Base-by-base conservation (phyloP, 1,140 invertebrate genomes). In the Drosophila rhopaloa region DNA sequence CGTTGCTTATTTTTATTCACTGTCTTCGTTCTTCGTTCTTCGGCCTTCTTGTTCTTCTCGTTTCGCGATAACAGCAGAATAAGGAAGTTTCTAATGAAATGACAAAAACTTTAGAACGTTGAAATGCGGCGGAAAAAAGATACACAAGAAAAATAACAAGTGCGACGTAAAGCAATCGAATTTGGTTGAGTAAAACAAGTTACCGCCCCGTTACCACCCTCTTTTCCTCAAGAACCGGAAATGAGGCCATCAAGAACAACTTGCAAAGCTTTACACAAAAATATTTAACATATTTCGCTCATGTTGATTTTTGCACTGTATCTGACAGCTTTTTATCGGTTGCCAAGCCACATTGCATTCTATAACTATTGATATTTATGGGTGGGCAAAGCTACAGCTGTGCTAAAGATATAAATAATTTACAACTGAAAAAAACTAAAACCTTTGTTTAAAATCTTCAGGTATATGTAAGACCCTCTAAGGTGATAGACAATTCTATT, bases 51-150 rank as follows among this genome's bases (percentile, higher is more conserved):
- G 41, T 51, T 53, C 54, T 66, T 27, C 38, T 32, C 16, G 55
- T 68, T 62, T 57, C 32, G 56, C 51, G 78, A 81, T 81, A 81
- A 81, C 58, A 48, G 27, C 24, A 14, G 43, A 79, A 56, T 54
- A 55, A 73, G 61, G 55, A 41, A 71, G 75, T 65, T 81, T 81
- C 78, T 81, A 81, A 81, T 54, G 72, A 76, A 81, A 80, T 80
- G 78, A 76, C 78, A 70, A 74, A 62, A 66, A 66, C 71, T 58
- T 62, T 50, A 40, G 47, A 70, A 62, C 77, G 77, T 63, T 55
- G 71, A 76, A 80, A 50, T 70, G 58, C 62, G 58, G 54, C 77
- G 58, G 16, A 35, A 55, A 67, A 66, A 70, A 71, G 37, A 38
- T 65, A 50, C 47, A 13, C 27, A 37, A 75, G 44, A 59, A 54